A percentile compares a stretch with the other conserved stretches of the same genome.
phyloP scores from a whole-genome alignment of 2,113 vertebrate species.

The Leptocoma aspasia region DNA sequence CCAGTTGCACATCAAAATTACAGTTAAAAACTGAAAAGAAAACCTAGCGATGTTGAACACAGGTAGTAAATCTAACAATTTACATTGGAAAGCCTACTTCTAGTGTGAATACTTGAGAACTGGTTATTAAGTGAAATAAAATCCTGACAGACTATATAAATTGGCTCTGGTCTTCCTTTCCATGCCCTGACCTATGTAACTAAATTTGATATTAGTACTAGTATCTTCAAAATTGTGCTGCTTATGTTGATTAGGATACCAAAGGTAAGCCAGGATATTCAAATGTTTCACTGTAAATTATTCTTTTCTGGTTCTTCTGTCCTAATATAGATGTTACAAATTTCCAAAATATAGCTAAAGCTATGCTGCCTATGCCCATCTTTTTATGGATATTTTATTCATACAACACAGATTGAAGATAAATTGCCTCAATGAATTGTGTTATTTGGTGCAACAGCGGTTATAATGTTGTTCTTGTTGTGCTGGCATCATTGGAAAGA shows the following conservation, averaged over 20 bases:
- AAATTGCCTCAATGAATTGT: conserved; percentile 35
- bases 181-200: neutral
- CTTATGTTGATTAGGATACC: neutral
- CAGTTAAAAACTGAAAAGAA: neutral
- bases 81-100: neutral
- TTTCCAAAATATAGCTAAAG: conserved; percentile 14
- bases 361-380: neutral
- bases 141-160: neutral
- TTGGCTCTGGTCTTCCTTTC: neutral
- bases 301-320: neutral
- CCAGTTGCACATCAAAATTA: neutral
- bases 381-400: conserved; percentile 14
- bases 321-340: neutral
- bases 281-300: neutral
- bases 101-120: neutral
- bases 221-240: neutral
- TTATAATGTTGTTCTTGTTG: conserved; percentile 10
- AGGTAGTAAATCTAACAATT: neutral
- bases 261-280: neutral
- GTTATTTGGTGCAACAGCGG: conserved; percentile 23
- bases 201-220: neutral
- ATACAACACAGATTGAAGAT: conserved; percentile 12
- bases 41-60: neutral
- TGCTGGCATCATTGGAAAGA: neutral
- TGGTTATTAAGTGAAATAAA: neutral